Evolutionary conservation across 2,888 invertebrate genomes (phyloP), one percentile per base, ranked within the genome.

Genomic region (Dilophus febrilis): DNA sequence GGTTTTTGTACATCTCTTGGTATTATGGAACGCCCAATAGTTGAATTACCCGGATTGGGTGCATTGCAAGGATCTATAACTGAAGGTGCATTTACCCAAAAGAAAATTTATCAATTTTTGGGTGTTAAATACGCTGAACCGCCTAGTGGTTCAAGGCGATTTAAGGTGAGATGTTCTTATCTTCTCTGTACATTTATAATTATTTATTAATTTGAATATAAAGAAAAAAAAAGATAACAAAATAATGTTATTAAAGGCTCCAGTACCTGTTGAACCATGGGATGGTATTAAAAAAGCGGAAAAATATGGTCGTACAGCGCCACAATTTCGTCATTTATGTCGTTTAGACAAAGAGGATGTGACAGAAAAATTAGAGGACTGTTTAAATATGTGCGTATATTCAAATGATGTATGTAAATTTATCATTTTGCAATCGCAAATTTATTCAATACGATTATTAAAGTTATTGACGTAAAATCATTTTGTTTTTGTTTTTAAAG

Each of bases 71-170:
- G 59, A 11, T 51, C 50, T 40, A 50, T 45, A 39, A 52, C 47
- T 2, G 42, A 42, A 28, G 54, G 58, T 3, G 45, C 52, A 6
- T 59, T 59, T 58, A 54, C 55, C 6, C 48, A 49, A 28, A 53
- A 55, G 38, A 49, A 42, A 10, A 50, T 57, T 40, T 54, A 58
- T 50, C 54, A 56, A 42, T 59, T 59, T 45, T 50, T 57, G 11
- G 59, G 59, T n/a, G 48, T 59, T 42, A 59, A 57, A n/a, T 59
- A 48, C 47, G 59, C 58, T 3, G 57, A 60, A 42, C 47, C 61
- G 4, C 59, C 59, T 3, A 46, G 49, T 11, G 52, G 51, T 13
- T 22, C 42, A 14, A 42, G 52, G 38, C 51, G 59, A 7, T 59
- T 57, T 49, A 51, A 51, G 46, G 59, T 59, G 42, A 42, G 49